Conservation (phyloP, 2,888 invertebrate species). For the Xylocampa areola region DNA sequence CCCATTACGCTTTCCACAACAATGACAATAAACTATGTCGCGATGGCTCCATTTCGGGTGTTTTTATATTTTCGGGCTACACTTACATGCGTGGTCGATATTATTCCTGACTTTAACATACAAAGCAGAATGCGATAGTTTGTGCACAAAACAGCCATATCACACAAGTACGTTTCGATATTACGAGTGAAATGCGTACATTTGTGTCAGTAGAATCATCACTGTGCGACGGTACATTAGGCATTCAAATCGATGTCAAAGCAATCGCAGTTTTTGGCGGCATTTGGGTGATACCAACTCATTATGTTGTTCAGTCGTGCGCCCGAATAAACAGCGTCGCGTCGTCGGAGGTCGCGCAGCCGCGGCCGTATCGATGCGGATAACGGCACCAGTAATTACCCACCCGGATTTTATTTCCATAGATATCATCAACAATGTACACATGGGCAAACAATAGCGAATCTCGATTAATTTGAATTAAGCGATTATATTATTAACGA, state of each 20-base stretch:
- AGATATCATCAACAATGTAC: constrained; percentile 62
- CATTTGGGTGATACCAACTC: constrained; percentile 49
- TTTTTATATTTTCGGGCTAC: constrained; percentile 53
- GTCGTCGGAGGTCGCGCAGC: constrained; percentile 41
- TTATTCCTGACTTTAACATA: constrained; percentile 45
- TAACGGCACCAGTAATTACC: constrained; percentile 66
- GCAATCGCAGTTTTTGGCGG: constrained; percentile 52
- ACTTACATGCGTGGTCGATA: constrained; percentile 46
- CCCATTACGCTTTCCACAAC: constrained; percentile 63
- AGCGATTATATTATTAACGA: constrained; percentile 62
- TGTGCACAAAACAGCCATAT: constrained; percentile 9
- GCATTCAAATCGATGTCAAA: constrained; percentile 43
- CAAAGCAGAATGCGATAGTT: constrained; percentile 22
- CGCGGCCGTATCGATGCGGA: constrained; percentile 59
- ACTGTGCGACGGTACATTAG: constrained; percentile 36
- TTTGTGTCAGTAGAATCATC: constrained; percentile 36
- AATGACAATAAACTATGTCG: constrained; percentile 62
- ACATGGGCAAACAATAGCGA: constrained; percentile 57
- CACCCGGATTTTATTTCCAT: constrained; percentile 67
- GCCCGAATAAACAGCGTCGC: constrained; percentile 43
- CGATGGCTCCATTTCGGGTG: constrained; percentile 54
- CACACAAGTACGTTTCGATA: constrained; percentile 7
- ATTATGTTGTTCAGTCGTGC: constrained; percentile 59
- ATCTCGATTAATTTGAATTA: constrained; percentile 64
- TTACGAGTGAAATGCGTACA: constrained; percentile 24